These are phyloP conservation scores for Coecobrya sp. DNA, from an alignment of 2,888 invertebrate genomes.

Conservation along the genomic window DNA sequence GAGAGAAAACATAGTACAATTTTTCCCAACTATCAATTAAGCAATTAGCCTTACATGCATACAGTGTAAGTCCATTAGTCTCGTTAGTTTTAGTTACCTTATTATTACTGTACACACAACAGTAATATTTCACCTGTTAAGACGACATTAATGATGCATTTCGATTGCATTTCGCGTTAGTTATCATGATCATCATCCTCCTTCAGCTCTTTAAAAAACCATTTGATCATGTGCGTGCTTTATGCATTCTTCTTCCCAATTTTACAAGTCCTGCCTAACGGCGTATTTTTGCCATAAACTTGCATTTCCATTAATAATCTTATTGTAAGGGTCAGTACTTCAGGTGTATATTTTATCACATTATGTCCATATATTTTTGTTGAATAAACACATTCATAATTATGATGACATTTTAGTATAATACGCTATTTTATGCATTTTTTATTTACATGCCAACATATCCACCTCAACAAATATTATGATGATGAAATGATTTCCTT, in stretches of 20 bases:
- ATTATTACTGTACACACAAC: not conserved
- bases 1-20: constrained; percentile 78
- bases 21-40: constrained; percentile 60
- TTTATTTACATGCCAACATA: not conserved
- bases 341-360: not conserved
- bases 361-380: constrained; percentile 9
- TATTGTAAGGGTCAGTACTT: constrained; percentile 30
- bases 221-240: not conserved
- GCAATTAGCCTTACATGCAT: not conserved
- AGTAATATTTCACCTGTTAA: not conserved
- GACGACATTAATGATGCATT: not conserved
- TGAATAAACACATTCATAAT: not conserved
- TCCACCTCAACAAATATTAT: not conserved
- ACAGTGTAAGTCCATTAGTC: not conserved
- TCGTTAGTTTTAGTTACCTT: constrained; percentile 14
- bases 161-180: not conserved
- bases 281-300: no score
- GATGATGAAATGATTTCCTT: constrained; percentile 17
- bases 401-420: constrained; percentile 16
- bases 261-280: no score
- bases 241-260: no score
- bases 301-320: not conserved
- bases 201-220: not conserved
- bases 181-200: not conserved
- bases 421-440: not conserved